These are phyloP conservation scores for Cosmopolites sordidus DNA, from an alignment of 2,888 invertebrate species.

Conservation along the genomic window DNA sequence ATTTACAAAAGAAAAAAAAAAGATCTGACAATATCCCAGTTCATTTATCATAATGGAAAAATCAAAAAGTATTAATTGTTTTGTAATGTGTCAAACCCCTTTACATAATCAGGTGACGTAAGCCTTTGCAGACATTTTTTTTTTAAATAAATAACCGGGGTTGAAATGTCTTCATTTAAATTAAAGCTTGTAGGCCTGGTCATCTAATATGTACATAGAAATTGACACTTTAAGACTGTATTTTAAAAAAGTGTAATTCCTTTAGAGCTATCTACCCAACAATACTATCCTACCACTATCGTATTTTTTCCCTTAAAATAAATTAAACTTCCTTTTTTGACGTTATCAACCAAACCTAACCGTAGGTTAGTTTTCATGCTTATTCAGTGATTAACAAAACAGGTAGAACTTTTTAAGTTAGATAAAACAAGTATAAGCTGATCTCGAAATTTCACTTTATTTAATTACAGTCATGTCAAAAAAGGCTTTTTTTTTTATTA, in stretches of 20 bases:
- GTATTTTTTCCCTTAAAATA: background rate
- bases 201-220: slow-evolving; percentile 10
- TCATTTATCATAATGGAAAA: no score
- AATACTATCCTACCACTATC: background rate
- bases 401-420: no score
- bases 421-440: no score
- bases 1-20: slow-evolving; percentile 47
- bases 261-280: background rate
- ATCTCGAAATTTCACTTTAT: slow-evolving; percentile 10
- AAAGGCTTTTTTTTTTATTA: background rate
- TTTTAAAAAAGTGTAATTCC: slow-evolving; percentile 16
- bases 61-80: no score
- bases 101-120: slow-evolving; percentile 9
- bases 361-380: no score
- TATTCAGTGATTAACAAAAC: no score
- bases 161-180: background rate
- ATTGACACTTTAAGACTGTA: slow-evolving; percentile 7
- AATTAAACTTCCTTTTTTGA: no score
- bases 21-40: background rate
- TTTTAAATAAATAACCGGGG: background rate
- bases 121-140: background rate
- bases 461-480: slow-evolving; percentile 5
- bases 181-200: slow-evolving; percentile 7
- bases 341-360: no score
- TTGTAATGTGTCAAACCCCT: slow-evolving; percentile 5